Evolutionary conservation across 2,797 vertebrate species (phyloP), one percentile per base, ranked within the genome.

Genomic region (Amniataba percoides): DNA sequence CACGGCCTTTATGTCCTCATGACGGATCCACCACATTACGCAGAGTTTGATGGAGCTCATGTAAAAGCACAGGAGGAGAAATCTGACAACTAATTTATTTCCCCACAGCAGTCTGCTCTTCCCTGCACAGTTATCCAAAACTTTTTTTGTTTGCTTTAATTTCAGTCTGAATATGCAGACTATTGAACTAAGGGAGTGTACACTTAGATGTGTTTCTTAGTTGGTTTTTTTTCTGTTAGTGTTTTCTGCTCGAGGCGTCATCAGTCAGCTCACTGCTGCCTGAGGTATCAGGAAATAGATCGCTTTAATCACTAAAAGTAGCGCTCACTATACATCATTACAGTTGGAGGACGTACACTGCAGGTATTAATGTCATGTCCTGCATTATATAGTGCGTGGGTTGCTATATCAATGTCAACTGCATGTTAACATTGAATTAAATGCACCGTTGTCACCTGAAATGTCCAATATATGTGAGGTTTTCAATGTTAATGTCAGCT

Each of bases 271-370:
- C 53, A 23, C 34, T 25, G 34, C 53, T 68, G 77, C 72, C 70
- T 61, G 70, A 71, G 66, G 75, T 74, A 81, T 66, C 7, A 39
- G 52, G 59, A 78, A 87, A 87, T 55, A 72, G 42, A 84, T 85
- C 59, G 70, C 66, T 82, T 73, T 45, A 78, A 82, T 78, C 19
- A 77, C 74, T 67, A 73, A 71, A 59, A 82, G 67, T 64, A 75
- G 42, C 46, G 55, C 74, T 52, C 55, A 52, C 62, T 59, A 52
- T 75, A 66, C 8, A 70, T 81, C 40, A 78, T 1, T 69, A 49
- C 52, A 61, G 48, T 77, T 43, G 65, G 23, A 61, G 25, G 42
- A 49, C 19, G 8, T 8, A 39, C 10, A 55, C 14, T 42, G 34
- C 7, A 56, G 49, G 56, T 61, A 64, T 78, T 49, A 59, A 45